These are phyloP conservation scores for Melangyna quadrimaculata DNA, from an alignment of 2,888 invertebrate species.

Conservation along the genomic window DNA sequence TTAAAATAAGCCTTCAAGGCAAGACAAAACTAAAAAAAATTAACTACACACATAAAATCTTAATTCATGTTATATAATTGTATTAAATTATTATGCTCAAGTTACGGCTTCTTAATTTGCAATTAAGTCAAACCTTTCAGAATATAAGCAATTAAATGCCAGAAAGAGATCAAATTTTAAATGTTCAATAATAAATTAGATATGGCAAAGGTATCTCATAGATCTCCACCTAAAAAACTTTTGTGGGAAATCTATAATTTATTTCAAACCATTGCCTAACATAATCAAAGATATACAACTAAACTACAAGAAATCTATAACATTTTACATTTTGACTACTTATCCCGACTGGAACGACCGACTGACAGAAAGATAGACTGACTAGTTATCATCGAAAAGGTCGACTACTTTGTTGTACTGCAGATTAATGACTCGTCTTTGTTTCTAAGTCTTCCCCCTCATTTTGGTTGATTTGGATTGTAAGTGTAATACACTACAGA, in stretches of 20 bases:
- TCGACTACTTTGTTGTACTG: constrained; percentile 35
- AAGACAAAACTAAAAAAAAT: background rate
- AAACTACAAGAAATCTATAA: constrained; percentile 9
- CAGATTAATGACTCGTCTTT: constrained; percentile 48
- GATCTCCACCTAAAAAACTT: background rate
- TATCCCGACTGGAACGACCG: constrained; percentile 1
- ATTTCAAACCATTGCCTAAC: background rate
- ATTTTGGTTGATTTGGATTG: constrained; percentile 17
- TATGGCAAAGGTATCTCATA: background rate
- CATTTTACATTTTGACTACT: constrained; percentile 38
- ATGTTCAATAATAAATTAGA: background rate
- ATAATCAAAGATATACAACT: background rate
- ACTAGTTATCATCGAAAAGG: constrained; percentile 41
- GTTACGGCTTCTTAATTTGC: background rate
- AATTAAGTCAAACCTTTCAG: background rate
- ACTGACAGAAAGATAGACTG: constrained; percentile 34
- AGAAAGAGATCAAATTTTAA: background rate
- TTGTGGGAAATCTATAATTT: constrained; percentile 23
- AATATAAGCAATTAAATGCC: background rate
- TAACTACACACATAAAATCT: background rate
- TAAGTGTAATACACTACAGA: constrained; percentile 31
- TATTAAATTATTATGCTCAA: background rate
- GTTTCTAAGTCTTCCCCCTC: constrained; percentile 15
- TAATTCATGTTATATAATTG: background rate
- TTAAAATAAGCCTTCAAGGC: background rate